Conservation (phyloP, 2,797 vertebrate species). For the Gymnopithys bicolor region DNA sequence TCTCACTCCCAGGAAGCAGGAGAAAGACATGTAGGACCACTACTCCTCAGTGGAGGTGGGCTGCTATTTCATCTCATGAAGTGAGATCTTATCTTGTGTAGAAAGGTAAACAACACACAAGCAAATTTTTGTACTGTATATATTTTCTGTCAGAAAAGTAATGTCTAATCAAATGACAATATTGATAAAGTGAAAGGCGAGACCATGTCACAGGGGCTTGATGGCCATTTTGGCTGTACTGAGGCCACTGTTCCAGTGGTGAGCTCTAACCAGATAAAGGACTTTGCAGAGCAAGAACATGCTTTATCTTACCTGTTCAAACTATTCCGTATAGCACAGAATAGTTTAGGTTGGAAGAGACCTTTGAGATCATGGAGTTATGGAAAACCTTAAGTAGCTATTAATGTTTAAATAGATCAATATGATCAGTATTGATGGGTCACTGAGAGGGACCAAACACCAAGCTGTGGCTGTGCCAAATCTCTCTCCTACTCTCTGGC, state of each 20-base stretch:
- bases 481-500: not conserved
- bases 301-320: not conserved
- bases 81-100: not conserved
- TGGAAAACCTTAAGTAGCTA: not conserved
- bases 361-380: not conserved
- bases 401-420: not conserved
- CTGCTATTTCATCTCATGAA: not conserved
- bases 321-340: not conserved
- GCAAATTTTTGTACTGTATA: not conserved
- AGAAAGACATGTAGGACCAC: not conserved
- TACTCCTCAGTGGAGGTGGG: not conserved
- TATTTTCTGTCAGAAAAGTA: not conserved
- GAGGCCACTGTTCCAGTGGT: not conserved
- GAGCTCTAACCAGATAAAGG: not conserved
- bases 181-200: not conserved
- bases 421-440: not conserved
- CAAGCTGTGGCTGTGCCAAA: not conserved
- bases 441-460: not conserved
- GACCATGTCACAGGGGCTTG: rapidly evolving
- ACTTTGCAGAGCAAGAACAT: not conserved
- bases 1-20: not conserved
- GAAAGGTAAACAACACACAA: not conserved
- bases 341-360: not conserved
- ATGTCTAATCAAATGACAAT: not conserved
- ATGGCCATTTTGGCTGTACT: not conserved